phyloP scores from a whole-genome alignment of 2,888 invertebrate species.

The Aphelenchoides bicaudatus region DNA sequence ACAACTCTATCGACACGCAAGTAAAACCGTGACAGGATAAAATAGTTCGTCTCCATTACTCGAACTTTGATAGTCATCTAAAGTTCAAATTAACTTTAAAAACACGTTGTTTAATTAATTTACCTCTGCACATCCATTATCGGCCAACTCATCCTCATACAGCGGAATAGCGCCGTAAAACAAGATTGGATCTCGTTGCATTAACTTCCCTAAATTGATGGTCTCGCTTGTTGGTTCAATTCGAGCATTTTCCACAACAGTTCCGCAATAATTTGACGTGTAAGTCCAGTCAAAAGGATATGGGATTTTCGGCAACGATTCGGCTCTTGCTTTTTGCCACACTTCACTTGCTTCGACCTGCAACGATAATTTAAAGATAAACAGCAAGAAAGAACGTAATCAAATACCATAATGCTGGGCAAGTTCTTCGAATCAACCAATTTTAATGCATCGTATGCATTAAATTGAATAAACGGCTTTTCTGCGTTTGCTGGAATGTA shows the following conservation, averaged over 20 bases:
- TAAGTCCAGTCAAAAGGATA: slow-evolving; percentile 83
- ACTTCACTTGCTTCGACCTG: slow-evolving; percentile 49
- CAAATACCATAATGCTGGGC: slow-evolving; percentile 46
- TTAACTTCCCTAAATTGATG: slow-evolving; percentile 82
- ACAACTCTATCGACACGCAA: slow-evolving; percentile 88
- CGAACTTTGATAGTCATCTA: slow-evolving; percentile 73
- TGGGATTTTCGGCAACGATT: slow-evolving; percentile 20
- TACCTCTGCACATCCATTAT: slow-evolving; percentile 85
- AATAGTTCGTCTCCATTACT: slow-evolving; percentile 91
- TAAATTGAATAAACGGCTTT: slow-evolving; percentile 73
- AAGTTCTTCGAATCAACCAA: slow-evolving; percentile 66
- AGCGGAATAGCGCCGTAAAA: slow-evolving; percentile 89
- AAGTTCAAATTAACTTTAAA: slow-evolving; percentile 63
- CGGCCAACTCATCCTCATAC: slow-evolving; percentile 96
- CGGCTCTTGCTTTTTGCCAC: slow-evolving; percentile 50
- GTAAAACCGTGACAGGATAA: slow-evolving; percentile 82
- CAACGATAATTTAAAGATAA: slow-evolving; percentile 21
- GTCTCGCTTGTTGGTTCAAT: slow-evolving; percentile 62
- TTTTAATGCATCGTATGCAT: slow-evolving; percentile 83
- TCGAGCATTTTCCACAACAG: slow-evolving; percentile 49
- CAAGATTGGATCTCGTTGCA: slow-evolving; percentile 81
- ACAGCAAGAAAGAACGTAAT: slow-evolving; percentile 16
- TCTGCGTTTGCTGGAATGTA: slow-evolving; percentile 64
- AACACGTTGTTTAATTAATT: slow-evolving; percentile 10
- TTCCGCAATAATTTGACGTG: slow-evolving; percentile 83